Base-by-base conservation (phyloP, 2,888 invertebrate species). In the Dasypogon diadema region DNA sequence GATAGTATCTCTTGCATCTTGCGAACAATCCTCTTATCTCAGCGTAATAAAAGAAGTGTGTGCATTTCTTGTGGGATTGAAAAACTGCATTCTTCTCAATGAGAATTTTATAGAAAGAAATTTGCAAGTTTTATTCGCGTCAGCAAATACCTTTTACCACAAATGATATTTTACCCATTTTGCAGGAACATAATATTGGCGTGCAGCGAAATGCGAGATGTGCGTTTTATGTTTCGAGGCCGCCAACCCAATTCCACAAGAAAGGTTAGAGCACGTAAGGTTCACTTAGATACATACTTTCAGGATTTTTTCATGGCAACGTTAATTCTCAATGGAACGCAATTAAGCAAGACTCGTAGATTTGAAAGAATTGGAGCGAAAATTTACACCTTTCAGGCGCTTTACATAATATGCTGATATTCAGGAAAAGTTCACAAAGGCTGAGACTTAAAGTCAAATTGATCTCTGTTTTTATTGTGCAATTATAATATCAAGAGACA, bases 1-100 rank as follows among this genome's bases (percentile, higher is more conserved):
- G 42, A 42, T 22, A 63, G 42, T 63, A 42, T 21, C 42, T 16
- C 63, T 63, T 42, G 18, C 63, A 63, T 63, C 42, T 21, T 42
- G 21, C 63, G 42, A 63, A 63, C 16, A 63, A 63, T 42, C 16
- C 63, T 42, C 42, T 63, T 18, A 42, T 22, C n/a, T 42, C 37
- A 42, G 42, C 42, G 63, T 63, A 63, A 21, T 63, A 63, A 63
- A 63, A 21, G 63, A 63, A 63, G 63, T 42, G 63, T 63, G 37
- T 63, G 42, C 37, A 63, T 63, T 63, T 63, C 63, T 42, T 63
- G 37, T 63, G 8, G 58, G 58, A 58, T 58, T 16, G 16, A 5
- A 58, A 58, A 30, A 30, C 6, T 30, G 34, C 34, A 30, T 30
- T 10, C 10, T 30, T 1, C 34, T 10, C 34, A 30, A 6, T 30